Base-by-base conservation (phyloP, 1,140 invertebrate genomes). In the Conus betulinus region DNA sequence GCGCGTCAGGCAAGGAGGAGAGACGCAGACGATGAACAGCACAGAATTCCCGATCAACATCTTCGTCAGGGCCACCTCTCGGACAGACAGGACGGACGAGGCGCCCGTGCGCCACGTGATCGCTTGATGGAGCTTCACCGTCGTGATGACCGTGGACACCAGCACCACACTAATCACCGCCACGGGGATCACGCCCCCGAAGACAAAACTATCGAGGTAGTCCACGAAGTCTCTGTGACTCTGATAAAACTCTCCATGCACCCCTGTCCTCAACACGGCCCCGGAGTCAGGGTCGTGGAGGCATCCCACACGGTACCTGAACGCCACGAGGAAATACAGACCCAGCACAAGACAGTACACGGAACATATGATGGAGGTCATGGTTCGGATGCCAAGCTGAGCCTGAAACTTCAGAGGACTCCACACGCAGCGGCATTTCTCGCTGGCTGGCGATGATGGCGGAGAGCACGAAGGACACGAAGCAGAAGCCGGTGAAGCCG, bases 21-120 rank as follows among this genome's bases (percentile, higher is more conserved):
- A 83, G 20, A 55, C 13, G 52, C 81, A 83, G 13, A 53, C 81
- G 81, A 83, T 57, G 81, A 83, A 83, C 0, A 83, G 52, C 13
- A 83, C 4, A 10, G 81, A 83, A 15, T 8, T 23, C 25, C 13
- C 51, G 53, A 83, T n/a, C 51, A 83, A 20, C 81, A 83, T 83
- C 52, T 57, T 53, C 10, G 81, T 83, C 51, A 83, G 52, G 7
- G 52, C 81, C 52, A 83, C 51, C 52, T 83, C 81, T 7, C 52
- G 39, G 52, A 52, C 13, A 25, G 81, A 83, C 20, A 57, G 8
- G 10, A 23, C 5, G 51, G 20, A 83, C 51, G 81, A 83, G 13
- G 52, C 53, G 4, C 17, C 11, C 15, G 25, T 15, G 5, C 81
- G 25, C 81, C 81, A 83, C 52, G 52, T n/a, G 1, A 23, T 52